Base-by-base conservation (phyloP, 1,140 invertebrate genomes). In the Rhagoletis pomonella region DNA sequence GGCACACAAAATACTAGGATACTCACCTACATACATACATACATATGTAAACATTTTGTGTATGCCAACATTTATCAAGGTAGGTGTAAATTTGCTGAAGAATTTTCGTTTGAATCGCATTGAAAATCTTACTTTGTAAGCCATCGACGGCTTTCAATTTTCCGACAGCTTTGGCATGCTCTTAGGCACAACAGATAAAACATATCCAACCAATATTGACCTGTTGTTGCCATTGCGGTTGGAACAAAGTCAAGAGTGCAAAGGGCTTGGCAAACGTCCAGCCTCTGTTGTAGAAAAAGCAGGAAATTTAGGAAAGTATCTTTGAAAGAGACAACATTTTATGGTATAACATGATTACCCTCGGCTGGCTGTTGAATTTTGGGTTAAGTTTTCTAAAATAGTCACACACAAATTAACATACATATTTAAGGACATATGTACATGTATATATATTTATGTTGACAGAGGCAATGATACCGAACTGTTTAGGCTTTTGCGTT, bases 111-210 rank as follows among this genome's bases (percentile, higher is more conserved):
- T 81, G n/a, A 19, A 55, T 81, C 55, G 73, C 44, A 19, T 81
- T 19, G n/a, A 81, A 55, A 17, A n/a, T 81, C 47, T 81, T 81
- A 81, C 73, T 55, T 81, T 81, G 73, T 55, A 19, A 55, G 47
- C 47, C 47, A 81, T 81, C 73, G 19, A 81, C 67, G 50, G 47
- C 42, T 50, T 81, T 81, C 73, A 81, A 81, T 55, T 81, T 55
- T 55, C 47, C 73, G 55, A 55, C 17, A 55, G 47, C 73, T 58
- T 55, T 81, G 47, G 73, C 47, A 81, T 81, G n/a, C 17, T 81
- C 55, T 81, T 55, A 81, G 73, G 47, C 73, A 47, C 47, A 81
- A 77, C 17, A 39, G 5, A 7, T 19, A 47, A 50, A 73, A 29
- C 69, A 50, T 10, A 17, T 47, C 47, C 44, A 6, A 44, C 42